Evolutionary conservation across 2,797 vertebrate species (phyloP), one percentile per base, ranked within the genome.

Genomic region (Betta splendens): DNA sequence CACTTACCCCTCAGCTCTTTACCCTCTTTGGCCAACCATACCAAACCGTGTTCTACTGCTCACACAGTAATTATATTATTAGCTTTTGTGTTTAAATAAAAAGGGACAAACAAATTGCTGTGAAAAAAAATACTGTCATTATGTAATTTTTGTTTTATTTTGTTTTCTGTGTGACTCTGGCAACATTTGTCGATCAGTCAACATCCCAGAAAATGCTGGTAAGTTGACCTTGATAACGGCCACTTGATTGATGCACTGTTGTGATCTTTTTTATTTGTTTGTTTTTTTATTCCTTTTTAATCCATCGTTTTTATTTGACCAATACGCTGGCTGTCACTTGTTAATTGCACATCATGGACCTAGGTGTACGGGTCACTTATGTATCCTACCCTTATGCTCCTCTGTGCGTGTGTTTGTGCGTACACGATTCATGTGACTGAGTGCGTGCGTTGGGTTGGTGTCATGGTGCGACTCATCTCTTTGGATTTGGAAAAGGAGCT

Each of bases 131-230:
- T 84, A 68, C 70, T 89, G 84, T 81, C 87, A 89, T 84, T 89
- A 90, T 88, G 88, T 92, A 91, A 91, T 91, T 91, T 92, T 87
- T 91, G 85, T 91, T 91, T 89, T 89, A 43, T 91, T 92, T 90
- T 91, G 86, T 90, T 90, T 92, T 90, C 88, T 88, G 88, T 92
- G 90, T 92, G 86, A 91, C 86, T 92, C 91, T 93, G 92, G 90
- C 88, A 83, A 93, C 90, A 90, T 92, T 88, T 92, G 88, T 91
- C 91, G 86, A 90, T 93, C 92, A 93, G 92, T 93, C 92, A 86
- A 93, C 92, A 84, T 93, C 92, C 80, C 92, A 93, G 91, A 93
- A 93, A 92, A 93, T 93, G 92, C 92, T 93, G 92, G 92, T 93
- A 93, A 93, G 92, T 93, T 80, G 74, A 87, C 83, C 79, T 90